phyloP scores from a whole-genome alignment of 2,888 invertebrate species.

The Horisme vitalbata region DNA sequence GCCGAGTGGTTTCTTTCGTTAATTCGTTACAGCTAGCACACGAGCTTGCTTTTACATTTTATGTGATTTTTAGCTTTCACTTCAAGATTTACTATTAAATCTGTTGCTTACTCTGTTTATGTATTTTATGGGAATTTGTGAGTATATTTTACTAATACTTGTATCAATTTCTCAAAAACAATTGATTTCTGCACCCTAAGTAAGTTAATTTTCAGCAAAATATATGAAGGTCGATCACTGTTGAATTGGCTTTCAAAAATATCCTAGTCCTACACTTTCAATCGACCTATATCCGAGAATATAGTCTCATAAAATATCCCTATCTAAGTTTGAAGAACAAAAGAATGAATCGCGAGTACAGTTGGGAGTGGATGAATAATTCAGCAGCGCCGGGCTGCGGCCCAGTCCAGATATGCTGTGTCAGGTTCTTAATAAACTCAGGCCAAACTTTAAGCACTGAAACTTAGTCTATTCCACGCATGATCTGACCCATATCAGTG shows the following conservation, averaged over 20 bases:
- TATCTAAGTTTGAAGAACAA: constrained; percentile 46
- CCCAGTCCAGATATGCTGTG: constrained; percentile 44
- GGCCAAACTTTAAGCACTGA: constrained; percentile 40
- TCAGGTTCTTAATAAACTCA: constrained; percentile 54
- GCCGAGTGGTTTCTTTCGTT: constrained; percentile 28
- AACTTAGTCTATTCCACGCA: constrained; percentile 34
- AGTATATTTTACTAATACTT: too few relatives aligned
- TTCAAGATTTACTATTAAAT: background rate
- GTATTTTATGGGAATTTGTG: too few relatives aligned
- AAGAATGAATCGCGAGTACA: constrained; percentile 56
- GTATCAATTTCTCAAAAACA: too few relatives aligned
- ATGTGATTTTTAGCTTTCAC: constrained; percentile 11
- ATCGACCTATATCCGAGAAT: constrained; percentile 2
- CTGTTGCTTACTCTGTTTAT: background rate
- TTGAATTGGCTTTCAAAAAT: too few relatives aligned
- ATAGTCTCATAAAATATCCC: constrained; percentile 14
- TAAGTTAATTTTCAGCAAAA: too few relatives aligned
- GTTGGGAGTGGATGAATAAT: constrained; percentile 57
- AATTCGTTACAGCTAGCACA: constrained; percentile 22
- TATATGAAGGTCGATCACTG: too few relatives aligned
- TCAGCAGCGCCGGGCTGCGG: constrained; percentile 39
- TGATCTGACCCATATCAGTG: constrained; percentile 23
- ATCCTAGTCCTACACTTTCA: background rate
- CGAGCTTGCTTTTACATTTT: constrained; percentile 17
- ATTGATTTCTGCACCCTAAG: too few relatives aligned